Evolutionary conservation across 2,888 invertebrate species (phyloP).

Genomic region (Dinocampus coccinellae): DNA sequence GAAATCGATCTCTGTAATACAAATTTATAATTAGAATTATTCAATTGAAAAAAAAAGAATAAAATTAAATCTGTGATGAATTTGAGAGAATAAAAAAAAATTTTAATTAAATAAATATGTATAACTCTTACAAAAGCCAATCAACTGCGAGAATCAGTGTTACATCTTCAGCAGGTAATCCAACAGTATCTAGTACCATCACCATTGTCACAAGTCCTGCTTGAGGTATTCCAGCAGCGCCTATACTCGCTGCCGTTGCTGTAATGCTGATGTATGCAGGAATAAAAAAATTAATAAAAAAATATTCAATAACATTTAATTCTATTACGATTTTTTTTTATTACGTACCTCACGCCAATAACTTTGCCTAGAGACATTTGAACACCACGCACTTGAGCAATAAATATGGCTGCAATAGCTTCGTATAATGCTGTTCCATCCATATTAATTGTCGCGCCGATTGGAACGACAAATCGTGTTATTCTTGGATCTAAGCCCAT

Average conservation of each 20-base stretch:
- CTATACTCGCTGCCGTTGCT: conserved; percentile 97
- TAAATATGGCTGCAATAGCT: conserved; percentile 97
- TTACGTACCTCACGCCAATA: conserved; percentile 85
- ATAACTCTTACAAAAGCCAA: conserved; percentile 85
- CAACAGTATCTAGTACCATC: conserved; percentile 93
- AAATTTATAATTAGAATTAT: conserved; percentile 11
- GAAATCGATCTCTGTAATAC: conserved; percentile 82
- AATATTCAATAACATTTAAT: neutral
- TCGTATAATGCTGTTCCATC: conserved; percentile 97
- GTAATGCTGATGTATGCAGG: conserved; percentile 79
- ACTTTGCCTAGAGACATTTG: conserved; percentile 88
- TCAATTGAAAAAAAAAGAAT: neutral
- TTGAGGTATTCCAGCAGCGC: conserved; percentile 96
- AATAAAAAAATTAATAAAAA: neutral
- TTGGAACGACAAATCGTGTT: conserved; percentile 95
- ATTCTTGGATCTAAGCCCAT: conserved; percentile 93
- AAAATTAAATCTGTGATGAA: conserved; percentile 18
- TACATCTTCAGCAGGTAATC: conserved; percentile 89
- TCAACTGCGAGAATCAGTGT: conserved; percentile 91
- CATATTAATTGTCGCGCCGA: conserved; percentile 98
- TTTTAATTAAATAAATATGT: conserved; percentile 30
- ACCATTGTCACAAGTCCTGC: conserved; percentile 97
- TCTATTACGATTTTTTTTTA: neutral
- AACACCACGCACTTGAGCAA: conserved; percentile 89
- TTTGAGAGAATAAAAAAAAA: too few species aligned